A percentile compares a stretch with the other conserved stretches of the same genome.
These are phyloP conservation scores for Tragopan temminckii DNA, from an alignment of 2,797 vertebrate species.

Conservation along the genomic window DNA sequence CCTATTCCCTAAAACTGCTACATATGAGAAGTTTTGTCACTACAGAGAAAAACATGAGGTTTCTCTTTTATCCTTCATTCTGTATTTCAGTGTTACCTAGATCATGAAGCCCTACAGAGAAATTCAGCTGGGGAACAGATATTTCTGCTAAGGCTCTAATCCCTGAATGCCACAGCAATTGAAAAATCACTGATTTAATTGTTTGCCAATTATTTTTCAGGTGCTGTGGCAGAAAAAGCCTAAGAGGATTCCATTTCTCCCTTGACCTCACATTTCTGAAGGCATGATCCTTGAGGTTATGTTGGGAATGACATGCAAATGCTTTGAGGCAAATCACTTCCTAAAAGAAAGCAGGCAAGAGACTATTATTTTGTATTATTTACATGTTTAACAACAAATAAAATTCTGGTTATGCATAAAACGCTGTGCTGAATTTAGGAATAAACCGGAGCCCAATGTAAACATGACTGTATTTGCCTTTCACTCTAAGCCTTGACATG, in stretches of 20 bases:
- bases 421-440: not conserved
- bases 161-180: not conserved
- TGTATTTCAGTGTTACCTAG: not conserved
- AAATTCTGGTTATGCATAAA: not conserved
- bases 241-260: not conserved
- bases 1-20: not conserved
- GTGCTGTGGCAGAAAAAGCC: not conserved
- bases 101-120: not conserved
- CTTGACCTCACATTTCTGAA: accelerated
- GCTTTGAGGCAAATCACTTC: not conserved
- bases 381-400: not conserved
- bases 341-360: not conserved
- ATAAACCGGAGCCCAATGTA: not conserved
- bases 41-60: not conserved
- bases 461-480: not conserved
- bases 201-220: slow-evolving; percentile 11
- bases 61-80: not conserved
- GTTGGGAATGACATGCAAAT: not conserved
- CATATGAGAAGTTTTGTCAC: not conserved
- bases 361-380: not conserved
- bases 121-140: not conserved
- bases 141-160: not conserved
- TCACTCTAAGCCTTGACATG: not conserved
- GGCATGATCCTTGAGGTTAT: not conserved
- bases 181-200: not conserved